Conservation (phyloP, 2,113 vertebrate species). For the Chionis minor region DNA sequence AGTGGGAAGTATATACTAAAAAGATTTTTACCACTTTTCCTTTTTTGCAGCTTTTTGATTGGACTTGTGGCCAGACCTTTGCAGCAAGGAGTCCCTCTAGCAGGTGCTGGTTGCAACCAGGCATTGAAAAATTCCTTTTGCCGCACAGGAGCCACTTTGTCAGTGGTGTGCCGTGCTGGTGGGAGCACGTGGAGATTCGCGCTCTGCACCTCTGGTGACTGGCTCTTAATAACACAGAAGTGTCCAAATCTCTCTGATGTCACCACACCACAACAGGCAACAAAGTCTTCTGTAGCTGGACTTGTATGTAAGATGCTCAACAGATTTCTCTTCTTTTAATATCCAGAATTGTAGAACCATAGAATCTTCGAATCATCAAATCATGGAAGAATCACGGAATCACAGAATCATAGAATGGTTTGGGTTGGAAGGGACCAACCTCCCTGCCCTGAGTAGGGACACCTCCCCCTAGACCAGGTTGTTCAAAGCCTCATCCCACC, state of each 20-base stretch:
- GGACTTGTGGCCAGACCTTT: constrained; percentile 64
- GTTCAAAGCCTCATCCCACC: not conserved
- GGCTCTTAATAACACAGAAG: not conserved
- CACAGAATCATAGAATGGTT: not conserved
- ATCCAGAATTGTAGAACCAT: not conserved
- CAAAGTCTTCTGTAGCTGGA: not conserved
- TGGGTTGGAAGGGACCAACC: not conserved
- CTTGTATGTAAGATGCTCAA: not conserved
- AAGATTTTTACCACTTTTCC: not conserved
- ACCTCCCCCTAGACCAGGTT: not conserved
- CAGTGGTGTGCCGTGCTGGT: not conserved
- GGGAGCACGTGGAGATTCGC: constrained; percentile 69
- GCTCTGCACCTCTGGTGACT: constrained; percentile 61
- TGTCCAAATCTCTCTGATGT: not conserved
- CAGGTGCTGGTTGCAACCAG: constrained; percentile 65
- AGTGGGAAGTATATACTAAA: not conserved
- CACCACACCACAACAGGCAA: not conserved
- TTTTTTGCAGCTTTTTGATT: constrained; percentile 64
- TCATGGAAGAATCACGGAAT: too few relatives aligned
- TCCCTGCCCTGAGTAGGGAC: not conserved
- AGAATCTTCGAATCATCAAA: too few relatives aligned
- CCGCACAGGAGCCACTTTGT: not conserved
- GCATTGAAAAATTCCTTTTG: constrained; percentile 79
- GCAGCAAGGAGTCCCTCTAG: constrained; percentile 68
- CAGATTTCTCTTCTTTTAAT: not conserved